These are phyloP conservation scores for Varanus komodoensis DNA, from an alignment of 2,113 vertebrate genomes.

Conservation along the genomic window DNA sequence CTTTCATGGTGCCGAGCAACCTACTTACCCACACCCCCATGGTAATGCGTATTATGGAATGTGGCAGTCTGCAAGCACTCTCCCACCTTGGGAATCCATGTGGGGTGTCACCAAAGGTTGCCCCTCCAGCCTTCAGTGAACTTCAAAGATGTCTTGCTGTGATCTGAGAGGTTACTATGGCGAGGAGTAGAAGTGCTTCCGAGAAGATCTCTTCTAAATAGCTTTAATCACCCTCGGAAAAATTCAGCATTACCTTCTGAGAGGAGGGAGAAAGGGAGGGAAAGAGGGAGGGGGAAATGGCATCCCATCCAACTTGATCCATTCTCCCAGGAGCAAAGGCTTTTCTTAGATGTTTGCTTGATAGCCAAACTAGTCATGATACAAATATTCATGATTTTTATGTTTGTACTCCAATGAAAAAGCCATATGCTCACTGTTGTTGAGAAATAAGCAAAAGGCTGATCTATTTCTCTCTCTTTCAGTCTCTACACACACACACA, in stretches of 20 bases:
- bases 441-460: no score
- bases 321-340: background rate
- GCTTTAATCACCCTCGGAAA: constrained; percentile 51
- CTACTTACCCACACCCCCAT: background rate
- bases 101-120: background rate
- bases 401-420: background rate
- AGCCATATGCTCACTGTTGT: no score
- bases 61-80: background rate
- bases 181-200: background rate
- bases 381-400: background rate
- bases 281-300: background rate
- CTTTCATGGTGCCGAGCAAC: background rate
- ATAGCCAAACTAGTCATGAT: background rate
- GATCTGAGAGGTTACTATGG: constrained; percentile 57
- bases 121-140: constrained; percentile 27
- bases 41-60: constrained; percentile 35
- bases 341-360: constrained; percentile 20
- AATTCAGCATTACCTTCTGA: constrained; percentile 4
- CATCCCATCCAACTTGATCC: background rate
- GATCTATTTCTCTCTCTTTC: no score
- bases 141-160: constrained; percentile 67
- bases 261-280: no score
- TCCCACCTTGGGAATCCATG: constrained; percentile 15
- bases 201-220: constrained; percentile 50
- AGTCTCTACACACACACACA: no score